phyloP scores from a whole-genome alignment of 2,113 vertebrate genomes.

The Telmatochromis brachygnathus region DNA sequence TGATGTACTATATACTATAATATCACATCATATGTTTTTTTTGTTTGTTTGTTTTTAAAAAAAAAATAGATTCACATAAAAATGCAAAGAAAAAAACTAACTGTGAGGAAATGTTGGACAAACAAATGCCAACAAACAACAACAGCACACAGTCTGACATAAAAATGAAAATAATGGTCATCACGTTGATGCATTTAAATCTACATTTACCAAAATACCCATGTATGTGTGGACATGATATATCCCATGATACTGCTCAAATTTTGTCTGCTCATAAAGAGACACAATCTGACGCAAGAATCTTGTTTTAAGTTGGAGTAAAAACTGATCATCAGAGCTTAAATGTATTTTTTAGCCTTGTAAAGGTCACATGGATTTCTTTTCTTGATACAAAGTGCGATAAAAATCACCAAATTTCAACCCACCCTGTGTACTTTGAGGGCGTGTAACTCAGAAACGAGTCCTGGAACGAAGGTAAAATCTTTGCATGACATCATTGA shows the following conservation, averaged over 20 bases:
- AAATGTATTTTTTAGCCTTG: not conserved
- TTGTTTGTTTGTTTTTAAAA: too few species aligned
- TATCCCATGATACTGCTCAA: not conserved
- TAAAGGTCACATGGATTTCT: not conserved
- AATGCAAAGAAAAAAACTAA: not conserved
- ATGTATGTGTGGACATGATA: accelerated
- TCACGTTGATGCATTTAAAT: not conserved
- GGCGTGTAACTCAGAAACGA: not conserved
- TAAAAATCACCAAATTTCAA: not conserved
- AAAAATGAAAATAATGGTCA: not conserved
- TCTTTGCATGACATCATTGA: not conserved
- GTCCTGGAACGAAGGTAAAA: not conserved
- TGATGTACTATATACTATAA: too few species aligned
- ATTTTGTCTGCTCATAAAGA: accelerated
- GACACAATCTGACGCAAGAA: accelerated
- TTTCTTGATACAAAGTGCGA: not conserved
- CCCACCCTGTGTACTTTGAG: not conserved
- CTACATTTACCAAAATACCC: not conserved
- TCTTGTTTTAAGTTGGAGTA: not conserved
- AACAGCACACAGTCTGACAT: not conserved
- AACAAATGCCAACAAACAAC: not conserved
- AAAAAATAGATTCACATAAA: not conserved
- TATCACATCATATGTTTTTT: accelerated
- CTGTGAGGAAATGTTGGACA: not conserved
- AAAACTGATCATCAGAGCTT: not conserved